A percentile compares a stretch with the other conserved stretches of the same genome.
These are phyloP conservation scores for Drosophila siamana DNA, from an alignment of 2,888 invertebrate genomes.

Conservation along the genomic window DNA sequence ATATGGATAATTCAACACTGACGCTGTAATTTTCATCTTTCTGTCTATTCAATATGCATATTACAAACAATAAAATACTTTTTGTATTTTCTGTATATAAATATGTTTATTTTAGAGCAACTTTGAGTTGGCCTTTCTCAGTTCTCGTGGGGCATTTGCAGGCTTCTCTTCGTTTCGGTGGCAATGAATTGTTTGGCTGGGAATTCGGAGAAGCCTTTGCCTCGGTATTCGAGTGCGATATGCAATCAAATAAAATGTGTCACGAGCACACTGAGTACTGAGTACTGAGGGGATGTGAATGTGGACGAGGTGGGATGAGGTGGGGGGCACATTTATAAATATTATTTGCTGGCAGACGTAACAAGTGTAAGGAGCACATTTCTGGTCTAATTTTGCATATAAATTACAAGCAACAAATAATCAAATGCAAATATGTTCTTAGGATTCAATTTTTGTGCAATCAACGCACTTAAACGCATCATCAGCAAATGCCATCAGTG, in stretches of 20 bases:
- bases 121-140: not conserved
- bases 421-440: constrained; percentile 78
- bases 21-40: too few species aligned
- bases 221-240: constrained; percentile 7
- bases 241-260: constrained; percentile 70
- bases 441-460: constrained; percentile 82
- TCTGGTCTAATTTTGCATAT: constrained; percentile 75
- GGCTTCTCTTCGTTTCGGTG: not conserved
- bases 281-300: not conserved
- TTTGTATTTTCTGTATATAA: too few species aligned
- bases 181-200: constrained; percentile 30
- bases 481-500: constrained; percentile 47
- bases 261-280: constrained; percentile 39
- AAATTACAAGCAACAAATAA: constrained; percentile 80
- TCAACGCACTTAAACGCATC: constrained; percentile 63
- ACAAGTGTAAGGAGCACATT: constrained; percentile 33
- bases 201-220: constrained; percentile 20
- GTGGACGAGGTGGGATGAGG: not conserved
- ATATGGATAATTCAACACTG: too few species aligned
- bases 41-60: too few species aligned
- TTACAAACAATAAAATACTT: too few species aligned
- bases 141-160: not conserved
- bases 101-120: not conserved
- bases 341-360: constrained; percentile 38
- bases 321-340: constrained; percentile 34